A percentile compares a stretch with the other conserved stretches of the same genome.
phyloP scores from a whole-genome alignment of 1,140 invertebrate species.

The Paraescarpia echinospica region DNA sequence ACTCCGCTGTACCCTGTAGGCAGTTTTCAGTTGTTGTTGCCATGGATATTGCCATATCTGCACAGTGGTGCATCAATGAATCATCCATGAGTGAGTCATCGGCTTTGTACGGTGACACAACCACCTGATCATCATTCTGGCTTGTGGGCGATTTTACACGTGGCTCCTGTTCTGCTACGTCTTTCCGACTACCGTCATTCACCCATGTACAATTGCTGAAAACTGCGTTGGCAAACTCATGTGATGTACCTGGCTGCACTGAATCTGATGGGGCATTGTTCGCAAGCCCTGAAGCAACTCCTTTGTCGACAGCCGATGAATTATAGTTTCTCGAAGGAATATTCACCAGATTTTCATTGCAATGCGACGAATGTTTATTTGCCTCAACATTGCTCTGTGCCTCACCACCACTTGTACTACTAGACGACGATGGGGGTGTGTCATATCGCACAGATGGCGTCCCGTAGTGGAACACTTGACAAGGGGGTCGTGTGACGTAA shows the following conservation, averaged over 20 bases:
- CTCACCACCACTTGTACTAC: neutral
- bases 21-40: neutral
- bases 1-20: neutral
- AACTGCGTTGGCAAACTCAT: neutral
- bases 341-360: neutral
- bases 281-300: neutral
- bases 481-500: neutral
- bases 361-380: neutral
- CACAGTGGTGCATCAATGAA: neutral
- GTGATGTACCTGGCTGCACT: neutral
- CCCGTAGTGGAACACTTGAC: neutral
- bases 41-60: neutral
- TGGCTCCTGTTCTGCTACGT: neutral
- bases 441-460: neutral
- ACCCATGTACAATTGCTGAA: neutral
- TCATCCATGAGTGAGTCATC: neutral
- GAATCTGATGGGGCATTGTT: neutral
- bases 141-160: neutral
- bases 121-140: neutral
- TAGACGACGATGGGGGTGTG: neutral
- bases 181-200: neutral
- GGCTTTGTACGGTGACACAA: neutral
- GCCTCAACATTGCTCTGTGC: neutral
- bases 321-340: neutral
- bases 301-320: neutral